Conservation (phyloP, 2,113 vertebrate species). For the Mustela nigripes region DNA sequence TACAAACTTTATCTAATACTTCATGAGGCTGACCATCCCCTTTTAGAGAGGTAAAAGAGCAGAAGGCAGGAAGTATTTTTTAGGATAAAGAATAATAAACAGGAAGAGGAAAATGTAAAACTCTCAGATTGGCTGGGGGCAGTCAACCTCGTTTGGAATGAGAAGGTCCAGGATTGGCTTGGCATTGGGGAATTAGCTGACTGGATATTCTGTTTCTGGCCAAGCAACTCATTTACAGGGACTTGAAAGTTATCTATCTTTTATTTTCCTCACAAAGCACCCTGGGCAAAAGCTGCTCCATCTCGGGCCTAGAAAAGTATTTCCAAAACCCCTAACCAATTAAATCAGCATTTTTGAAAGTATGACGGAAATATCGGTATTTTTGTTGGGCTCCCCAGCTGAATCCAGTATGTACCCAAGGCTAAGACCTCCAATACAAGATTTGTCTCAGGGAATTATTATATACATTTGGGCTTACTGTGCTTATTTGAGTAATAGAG, state of each 20-base stretch:
- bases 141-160: not conserved
- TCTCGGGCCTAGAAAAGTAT: not conserved
- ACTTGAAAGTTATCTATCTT: not conserved
- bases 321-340: constrained; percentile 3
- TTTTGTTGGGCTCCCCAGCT: not conserved
- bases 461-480: not conserved
- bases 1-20: not conserved
- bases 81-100: not conserved
- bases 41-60: not conserved
- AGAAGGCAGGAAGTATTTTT: not conserved
- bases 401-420: not conserved
- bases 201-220: not conserved
- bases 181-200: not conserved
- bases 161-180: not conserved
- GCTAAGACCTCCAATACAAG: not conserved
- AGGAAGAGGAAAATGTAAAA: not conserved
- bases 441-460: not conserved
- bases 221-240: not conserved
- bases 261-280: not conserved
- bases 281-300: not conserved
- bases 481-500: constrained; percentile 37
- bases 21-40: not conserved
- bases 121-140: not conserved
- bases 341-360: constrained; percentile 31
- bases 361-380: not conserved